phyloP scores from a whole-genome alignment of 2,797 vertebrate species.

The Parambassis ranga region DNA sequence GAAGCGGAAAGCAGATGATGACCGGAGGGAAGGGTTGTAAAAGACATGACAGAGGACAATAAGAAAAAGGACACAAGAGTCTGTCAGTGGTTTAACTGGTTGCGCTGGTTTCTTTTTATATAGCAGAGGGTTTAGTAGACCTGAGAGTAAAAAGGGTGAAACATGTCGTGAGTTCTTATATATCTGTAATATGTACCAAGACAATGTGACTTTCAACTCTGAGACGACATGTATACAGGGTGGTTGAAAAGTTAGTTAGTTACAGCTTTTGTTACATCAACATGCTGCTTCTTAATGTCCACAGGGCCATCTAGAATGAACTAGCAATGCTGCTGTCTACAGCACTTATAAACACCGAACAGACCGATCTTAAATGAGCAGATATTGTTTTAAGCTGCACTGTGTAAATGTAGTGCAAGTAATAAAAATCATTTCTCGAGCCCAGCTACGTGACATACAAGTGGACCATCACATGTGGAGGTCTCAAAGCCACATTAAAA shows the following conservation, averaged over 20 bases:
- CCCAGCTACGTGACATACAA: not conserved
- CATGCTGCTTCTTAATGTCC: too few species aligned
- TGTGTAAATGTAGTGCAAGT: too few species aligned
- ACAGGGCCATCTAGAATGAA: too few species aligned
- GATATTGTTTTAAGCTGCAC: not conserved
- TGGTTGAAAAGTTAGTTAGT: too few species aligned
- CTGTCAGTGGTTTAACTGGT: not conserved
- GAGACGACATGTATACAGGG: too few species aligned
- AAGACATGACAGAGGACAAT: not conserved
- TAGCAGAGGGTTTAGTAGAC: not conserved
- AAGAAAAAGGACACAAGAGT: not conserved
- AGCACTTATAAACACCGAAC: too few species aligned
- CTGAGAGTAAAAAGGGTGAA: not conserved
- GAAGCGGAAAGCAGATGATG: conserved; percentile 26
- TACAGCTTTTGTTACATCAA: not conserved
- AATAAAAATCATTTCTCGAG: not conserved
- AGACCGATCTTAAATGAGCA: not conserved
- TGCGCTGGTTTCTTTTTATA: not conserved
- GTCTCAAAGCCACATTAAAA: not conserved
- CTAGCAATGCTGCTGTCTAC: too few species aligned
- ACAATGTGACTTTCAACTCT: not conserved
- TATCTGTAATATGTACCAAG: not conserved
- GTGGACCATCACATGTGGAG: not conserved
- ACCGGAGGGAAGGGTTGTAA: not conserved
- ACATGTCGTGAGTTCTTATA: not conserved